These are phyloP conservation scores for Origma solitaria DNA, from an alignment of 2,113 vertebrate species.

Conservation along the genomic window DNA sequence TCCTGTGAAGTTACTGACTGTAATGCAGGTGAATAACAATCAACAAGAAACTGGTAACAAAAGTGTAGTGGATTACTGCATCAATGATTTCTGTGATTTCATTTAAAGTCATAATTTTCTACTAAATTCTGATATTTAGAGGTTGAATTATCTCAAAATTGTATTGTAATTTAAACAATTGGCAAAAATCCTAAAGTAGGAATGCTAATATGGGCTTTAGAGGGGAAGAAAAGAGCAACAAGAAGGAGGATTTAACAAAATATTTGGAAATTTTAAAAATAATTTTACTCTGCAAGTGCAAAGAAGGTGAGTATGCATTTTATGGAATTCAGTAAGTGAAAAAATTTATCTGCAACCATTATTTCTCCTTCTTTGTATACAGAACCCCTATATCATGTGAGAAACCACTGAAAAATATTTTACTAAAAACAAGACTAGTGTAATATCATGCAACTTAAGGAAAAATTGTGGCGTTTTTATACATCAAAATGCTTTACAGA, in stretches of 20 bases:
- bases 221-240: rapidly evolving
- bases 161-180: not conserved
- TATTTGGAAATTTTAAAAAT: not conserved
- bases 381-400: not conserved
- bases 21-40: not conserved
- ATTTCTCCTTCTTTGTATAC: not conserved
- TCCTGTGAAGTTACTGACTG: not conserved
- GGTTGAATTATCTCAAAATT: not conserved
- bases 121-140: not conserved
- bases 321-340: not conserved
- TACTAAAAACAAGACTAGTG: not conserved
- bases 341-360: not conserved
- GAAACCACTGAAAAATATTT: not conserved
- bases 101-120: not conserved
- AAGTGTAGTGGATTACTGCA: not conserved
- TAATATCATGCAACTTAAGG: not conserved
- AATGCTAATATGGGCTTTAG: not conserved
- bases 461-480: rapidly evolving
- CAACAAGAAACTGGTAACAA: not conserved
- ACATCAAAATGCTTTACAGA: not conserved
- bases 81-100: not conserved
- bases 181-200: not conserved
- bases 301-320: not conserved
- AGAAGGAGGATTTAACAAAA: not conserved
- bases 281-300: not conserved